Evolutionary conservation across 2,113 vertebrate genomes (phyloP), one percentile per base, ranked within the genome.

Genomic region (Herpetotheres cachinnans): DNA sequence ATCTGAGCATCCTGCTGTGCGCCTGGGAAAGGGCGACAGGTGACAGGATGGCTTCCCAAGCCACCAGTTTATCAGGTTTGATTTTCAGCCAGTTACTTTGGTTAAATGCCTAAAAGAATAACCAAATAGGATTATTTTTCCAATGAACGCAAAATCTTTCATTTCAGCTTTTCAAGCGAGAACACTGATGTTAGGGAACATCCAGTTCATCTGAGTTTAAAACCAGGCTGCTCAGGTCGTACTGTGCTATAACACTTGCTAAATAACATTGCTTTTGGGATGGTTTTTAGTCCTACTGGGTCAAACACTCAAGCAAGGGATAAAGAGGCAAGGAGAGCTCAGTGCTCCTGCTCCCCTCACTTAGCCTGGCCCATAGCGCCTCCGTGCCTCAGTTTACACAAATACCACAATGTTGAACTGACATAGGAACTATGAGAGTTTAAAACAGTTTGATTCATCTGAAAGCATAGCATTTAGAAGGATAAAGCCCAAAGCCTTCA

Each of bases 171-270:
- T 52, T 29, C 29, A 34, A 36, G 52, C 0, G 7, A 34, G 49
- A 91, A 20, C 13, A 8, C 29, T 32, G 34, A 22, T 3, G 6
- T 16, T 18, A 13, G n/a, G 52, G 42, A 89, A 30, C 32, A 36
- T 15, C 52, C 66, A 29, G 44, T 21, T 34, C 76, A 63, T 27
- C 66, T 18, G 32, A 62, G 54, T 22, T 58, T 67, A 62, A 77
- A 63, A 49, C 1, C 56, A 66, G 58, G 80, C 56, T 54, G 27
- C 50, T 65, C 0, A 1, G 36, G 40, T 56, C 4, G 0, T 4
- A 4, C 61, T 13, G 26, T 27, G 21, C 36, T 30, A 27, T 9
- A 42, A 30, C 34, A 0, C 9, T 10, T 19, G 20, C 52, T 22
- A 14, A 46, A 34, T 8, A 20, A 49, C 0, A 0, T 13, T 4